Evolutionary conservation across 2,113 vertebrate species (phyloP), one percentile per base, ranked within the genome.

Genomic region (Neolamprologus sp.): DNA sequence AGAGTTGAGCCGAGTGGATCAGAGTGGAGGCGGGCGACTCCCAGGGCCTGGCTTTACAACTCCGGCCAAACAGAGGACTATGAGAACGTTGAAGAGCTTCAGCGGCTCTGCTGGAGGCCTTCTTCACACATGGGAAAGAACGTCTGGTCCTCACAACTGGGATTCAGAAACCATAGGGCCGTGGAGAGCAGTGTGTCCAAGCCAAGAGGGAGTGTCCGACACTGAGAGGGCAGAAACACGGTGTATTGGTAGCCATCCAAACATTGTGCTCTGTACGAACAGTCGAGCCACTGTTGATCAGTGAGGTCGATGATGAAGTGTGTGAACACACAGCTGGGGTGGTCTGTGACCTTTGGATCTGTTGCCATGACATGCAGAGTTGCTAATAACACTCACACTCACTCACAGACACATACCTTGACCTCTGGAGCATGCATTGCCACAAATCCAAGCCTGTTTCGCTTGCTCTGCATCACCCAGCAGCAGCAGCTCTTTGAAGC

Each of bases 61-160:
- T 86, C 84, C 2, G 85, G 93, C 95, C 95, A 95, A 95, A 93
- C 65, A 13, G 49, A 78, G 87, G 65, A 87, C 91, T 81, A 85
- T 89, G 91, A 95, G 92, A 95, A 93, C 86, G 91, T 63, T 87
- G 87, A 93, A 87, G 90, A 93, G 92, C 86, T 81, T 89, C 91
- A 91, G 88, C 82, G 45, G 78, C 94, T 88, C 94, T 93, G 94
- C 92, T 95, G 95, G 95, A 91, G 92, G 82, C 88, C 91, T 84
- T 85, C 93, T 93, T 90, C 88, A 92, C 93, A 94, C 95, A 95
- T 95, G 94, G 94, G 95, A 95, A 96, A 93, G 90, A 80, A 90
- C 58, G 93, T 88, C 91, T 95, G 94, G 88, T 86, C 92, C 85
- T 93, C 92, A 91, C 90, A 92, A 92, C 83, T 79, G 51, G 85